Evolutionary conservation across 2,113 vertebrate genomes (phyloP).

Genomic region (Chlamydotis undulata): DNA sequence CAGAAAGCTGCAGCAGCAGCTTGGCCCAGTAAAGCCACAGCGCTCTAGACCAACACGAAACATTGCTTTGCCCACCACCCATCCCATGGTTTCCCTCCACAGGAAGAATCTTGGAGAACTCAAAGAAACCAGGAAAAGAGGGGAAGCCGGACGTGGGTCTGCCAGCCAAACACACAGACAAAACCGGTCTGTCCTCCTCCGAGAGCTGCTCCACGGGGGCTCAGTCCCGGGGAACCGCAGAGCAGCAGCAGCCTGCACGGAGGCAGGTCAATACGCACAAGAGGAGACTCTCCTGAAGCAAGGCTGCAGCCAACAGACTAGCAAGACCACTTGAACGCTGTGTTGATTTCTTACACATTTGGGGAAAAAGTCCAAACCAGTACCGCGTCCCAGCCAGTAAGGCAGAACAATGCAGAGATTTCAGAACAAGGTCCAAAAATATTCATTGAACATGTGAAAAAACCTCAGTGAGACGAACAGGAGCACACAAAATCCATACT

Average conservation of each 20-base stretch:
- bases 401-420: background rate
- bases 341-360: background rate
- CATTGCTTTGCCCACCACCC: background rate
- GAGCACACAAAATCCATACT: background rate
- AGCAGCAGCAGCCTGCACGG: background rate
- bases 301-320: background rate
- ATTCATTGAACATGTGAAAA: background rate
- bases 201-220: background rate
- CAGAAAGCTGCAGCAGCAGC: background rate
- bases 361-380: background rate
- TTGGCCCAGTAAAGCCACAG: background rate
- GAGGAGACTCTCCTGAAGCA: background rate
- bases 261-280: accelerated
- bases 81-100: background rate
- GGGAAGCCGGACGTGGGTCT: background rate
- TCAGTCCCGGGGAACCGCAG: background rate
- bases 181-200: background rate
- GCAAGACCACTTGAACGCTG: background rate
- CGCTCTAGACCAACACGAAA: background rate
- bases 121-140: background rate
- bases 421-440: background rate
- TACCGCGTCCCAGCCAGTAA: accelerated
- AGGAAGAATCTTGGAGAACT: background rate
- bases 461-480: background rate
- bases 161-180: background rate